phyloP scores from a whole-genome alignment of 2,797 vertebrate species.

The Nyctalus aviator region DNA sequence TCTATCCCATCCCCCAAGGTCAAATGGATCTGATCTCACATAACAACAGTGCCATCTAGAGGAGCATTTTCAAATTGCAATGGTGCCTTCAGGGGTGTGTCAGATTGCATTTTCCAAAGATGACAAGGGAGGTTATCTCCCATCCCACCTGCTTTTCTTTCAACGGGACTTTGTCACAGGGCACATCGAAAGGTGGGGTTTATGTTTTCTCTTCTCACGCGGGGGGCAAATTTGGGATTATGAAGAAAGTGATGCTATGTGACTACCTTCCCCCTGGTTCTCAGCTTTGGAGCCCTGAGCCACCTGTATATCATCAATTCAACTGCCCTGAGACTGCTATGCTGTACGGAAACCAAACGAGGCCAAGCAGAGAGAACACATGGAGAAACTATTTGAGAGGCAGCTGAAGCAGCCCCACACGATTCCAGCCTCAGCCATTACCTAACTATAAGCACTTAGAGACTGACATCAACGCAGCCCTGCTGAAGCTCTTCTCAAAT shows the following conservation, averaged over 20 bases:
- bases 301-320: background rate
- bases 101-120: background rate
- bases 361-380: background rate
- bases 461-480: background rate
- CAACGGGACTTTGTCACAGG: background rate
- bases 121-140: background rate
- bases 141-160: background rate
- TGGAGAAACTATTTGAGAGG: background rate
- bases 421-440: background rate
- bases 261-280: background rate
- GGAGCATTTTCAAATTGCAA: background rate
- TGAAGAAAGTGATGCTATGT: background rate
- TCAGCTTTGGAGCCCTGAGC: background rate
- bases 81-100: background rate
- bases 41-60: conserved; percentile 66
- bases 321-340: background rate
- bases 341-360: background rate
- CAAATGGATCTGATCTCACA: background rate
- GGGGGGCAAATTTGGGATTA: background rate
- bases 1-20: background rate
- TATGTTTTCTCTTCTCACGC: background rate
- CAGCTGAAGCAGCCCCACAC: background rate
- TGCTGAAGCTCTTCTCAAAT: background rate
- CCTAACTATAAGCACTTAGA: background rate
- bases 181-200: background rate